Base-by-base conservation (phyloP, 2,888 invertebrate genomes). In the Yponomeuta plumbellus region DNA sequence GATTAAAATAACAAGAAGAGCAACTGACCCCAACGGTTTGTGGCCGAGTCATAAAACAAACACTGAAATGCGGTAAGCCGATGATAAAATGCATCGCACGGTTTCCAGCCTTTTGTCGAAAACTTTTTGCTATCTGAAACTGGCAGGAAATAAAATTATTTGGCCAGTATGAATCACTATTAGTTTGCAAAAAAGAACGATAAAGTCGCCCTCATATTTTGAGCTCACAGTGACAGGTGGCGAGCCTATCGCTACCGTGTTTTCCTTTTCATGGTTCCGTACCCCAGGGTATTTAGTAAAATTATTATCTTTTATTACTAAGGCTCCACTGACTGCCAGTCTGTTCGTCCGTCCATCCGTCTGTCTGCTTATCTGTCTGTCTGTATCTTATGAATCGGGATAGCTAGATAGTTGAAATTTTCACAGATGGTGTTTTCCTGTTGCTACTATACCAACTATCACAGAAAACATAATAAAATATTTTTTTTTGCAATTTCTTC, bases 101-200 rank as follows among this genome's bases (percentile, higher is more conserved):
- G 10, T 52, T 52, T 52, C 17, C 44, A 13, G 17, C 44, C 44
- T 52, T 52, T 52, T 52, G 17, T 17, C 17, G 44, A 13, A 52
- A 52, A 52, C 44, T 52, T 52, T 52, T 52, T 52, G 44, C 44
- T 52, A 52, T 52, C 44, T 52, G 44, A 52, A 52, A 52, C 44
- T 52, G 44, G 44, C 44, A 52, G 17, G 44, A 52, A 52, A 52
- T 52, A 52, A 52, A 52, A 52, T 52, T 1, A 52, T 52, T 52
- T 52, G 44, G 13, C 44, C 44, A 17, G 44, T 17, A 52, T 52
- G 44, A 52, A 52, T 52, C 44, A 52, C 17, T 52, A 52, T 52
- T 17, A 52, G 13, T 52, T 52, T 52, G 13, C n/a, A 52, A 52
- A 52, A 52, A 52, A 52, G 44, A 52, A 52, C 44, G 13, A 17